Evolutionary conservation across 2,797 vertebrate genomes (phyloP).

Genomic region (Ficedula albicollis): DNA sequence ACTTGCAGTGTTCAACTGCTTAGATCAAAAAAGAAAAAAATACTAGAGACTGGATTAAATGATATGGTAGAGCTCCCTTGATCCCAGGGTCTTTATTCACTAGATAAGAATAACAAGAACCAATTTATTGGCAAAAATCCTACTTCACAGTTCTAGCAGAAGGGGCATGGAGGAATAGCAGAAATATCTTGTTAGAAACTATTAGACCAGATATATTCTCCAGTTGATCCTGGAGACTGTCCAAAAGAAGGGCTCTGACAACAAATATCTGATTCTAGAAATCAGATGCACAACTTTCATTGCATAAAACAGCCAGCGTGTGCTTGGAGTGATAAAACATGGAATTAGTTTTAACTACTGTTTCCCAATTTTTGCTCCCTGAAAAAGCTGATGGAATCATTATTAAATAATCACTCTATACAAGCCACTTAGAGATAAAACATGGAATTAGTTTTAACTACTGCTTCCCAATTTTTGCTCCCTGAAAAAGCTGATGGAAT

Average conservation of each 20-base stretch:
- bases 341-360: neutral
- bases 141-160: neutral
- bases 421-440: neutral
- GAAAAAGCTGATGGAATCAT: neutral
- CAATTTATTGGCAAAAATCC: neutral
- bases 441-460: neutral
- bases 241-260: neutral
- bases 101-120: neutral
- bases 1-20: neutral
- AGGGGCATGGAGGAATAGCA: neutral
- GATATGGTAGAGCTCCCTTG: neutral
- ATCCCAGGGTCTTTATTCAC: neutral
- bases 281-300: neutral
- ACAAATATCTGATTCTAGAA: neutral
- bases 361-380: neutral
- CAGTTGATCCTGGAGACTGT: neutral
- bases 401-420: neutral
- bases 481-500: neutral
- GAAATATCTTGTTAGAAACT: neutral
- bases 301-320: rapidly evolving
- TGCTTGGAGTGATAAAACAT: neutral
- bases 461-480: neutral
- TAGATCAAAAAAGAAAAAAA: neutral
- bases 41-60: neutral
- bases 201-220: neutral